A percentile compares a stretch with the other conserved stretches of the same genome.
Conservation (phyloP, 2,888 invertebrate genomes). For the Polymixis flavicincta region DNA sequence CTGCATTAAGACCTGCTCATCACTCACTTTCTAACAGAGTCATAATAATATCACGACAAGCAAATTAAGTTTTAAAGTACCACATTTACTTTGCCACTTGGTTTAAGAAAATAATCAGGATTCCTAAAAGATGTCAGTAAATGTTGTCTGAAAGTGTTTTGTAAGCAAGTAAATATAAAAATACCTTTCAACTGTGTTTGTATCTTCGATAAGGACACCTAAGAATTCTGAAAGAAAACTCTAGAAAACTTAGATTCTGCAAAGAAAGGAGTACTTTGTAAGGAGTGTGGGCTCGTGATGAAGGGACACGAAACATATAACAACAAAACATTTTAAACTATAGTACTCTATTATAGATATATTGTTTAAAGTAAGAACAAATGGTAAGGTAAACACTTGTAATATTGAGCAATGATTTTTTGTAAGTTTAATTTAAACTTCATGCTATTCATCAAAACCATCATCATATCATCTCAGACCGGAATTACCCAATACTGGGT, state of each 20-base stretch:
- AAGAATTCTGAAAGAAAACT: slow-evolving; percentile 3
- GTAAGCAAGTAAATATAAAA: background rate
- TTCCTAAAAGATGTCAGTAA: background rate
- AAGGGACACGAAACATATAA: background rate
- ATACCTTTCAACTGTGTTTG: slow-evolving; percentile 4
- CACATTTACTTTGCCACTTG: background rate
- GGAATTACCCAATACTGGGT: background rate
- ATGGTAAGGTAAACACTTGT: background rate
- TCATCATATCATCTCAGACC: too few species aligned
- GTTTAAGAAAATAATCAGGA: background rate
- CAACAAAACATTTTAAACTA: background rate
- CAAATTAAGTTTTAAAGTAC: slow-evolving; percentile 6
- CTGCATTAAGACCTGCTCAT: slow-evolving; percentile 21
- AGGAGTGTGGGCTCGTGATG: slow-evolving; percentile 6
- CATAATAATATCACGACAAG: slow-evolving; percentile 3
- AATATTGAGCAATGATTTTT: background rate
- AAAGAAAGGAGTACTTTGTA: slow-evolving; percentile 7
- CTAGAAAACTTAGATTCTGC: slow-evolving; percentile 9
- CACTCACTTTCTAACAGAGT: slow-evolving; percentile 21
- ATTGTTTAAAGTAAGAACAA: background rate
- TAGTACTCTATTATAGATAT: background rate
- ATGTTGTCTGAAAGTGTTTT: slow-evolving; percentile 7
- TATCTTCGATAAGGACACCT: background rate
- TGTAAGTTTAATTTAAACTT: background rate
- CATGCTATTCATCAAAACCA: background rate